Evolutionary conservation across 1,140 invertebrate species (phyloP), one percentile per base, ranked within the genome.

Genomic region (Mycetomoellerius zeteki): DNA sequence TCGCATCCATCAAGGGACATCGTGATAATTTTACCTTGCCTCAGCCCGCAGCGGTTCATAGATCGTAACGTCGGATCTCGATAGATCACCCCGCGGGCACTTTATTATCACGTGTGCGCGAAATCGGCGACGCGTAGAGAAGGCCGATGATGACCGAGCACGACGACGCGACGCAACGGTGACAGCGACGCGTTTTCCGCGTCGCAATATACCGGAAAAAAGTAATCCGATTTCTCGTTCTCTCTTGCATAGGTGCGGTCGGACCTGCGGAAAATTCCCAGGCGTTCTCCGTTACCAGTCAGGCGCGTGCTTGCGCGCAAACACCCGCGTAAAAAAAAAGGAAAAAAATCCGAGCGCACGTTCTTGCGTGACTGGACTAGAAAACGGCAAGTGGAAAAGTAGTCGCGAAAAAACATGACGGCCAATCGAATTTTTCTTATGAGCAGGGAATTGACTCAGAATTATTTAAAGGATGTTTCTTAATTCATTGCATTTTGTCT

Each of bases 1-100:
- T 94, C 94, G 90, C 93, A 95, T 95, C 94, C 92, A 95, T 95
- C 94, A 94, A 93, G 92, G 88, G 91, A 93, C 94, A 94, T 94
- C 93, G 90, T 89, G 93, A 93, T 94, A 94, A 94, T 94, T 94
- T 93, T 88, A 92, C 88, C 91, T 90, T 93, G 82, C 87, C 76
- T 85, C 64, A 69, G 72, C 30, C 60, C 62, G 81, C 80, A 86
- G 75, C 90, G 86, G 58, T 67, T 72, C 76, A 76, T 92, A 89
- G 86, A 92, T 92, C 89, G 88, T 86, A 84, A 86, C 77, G 56
- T 82, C 77, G 78, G 76, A 92, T 92, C 69, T 47, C 93, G 93
- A 91, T 91, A 93, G 90, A 88, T 93, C 90, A 90, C 84, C 91
- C 87, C 72, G 73, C 33, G 87, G 91, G 86, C 89, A 92, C 91